Base-by-base conservation (phyloP, 1,140 invertebrate genomes). In the Procambarus virginalis region DNA sequence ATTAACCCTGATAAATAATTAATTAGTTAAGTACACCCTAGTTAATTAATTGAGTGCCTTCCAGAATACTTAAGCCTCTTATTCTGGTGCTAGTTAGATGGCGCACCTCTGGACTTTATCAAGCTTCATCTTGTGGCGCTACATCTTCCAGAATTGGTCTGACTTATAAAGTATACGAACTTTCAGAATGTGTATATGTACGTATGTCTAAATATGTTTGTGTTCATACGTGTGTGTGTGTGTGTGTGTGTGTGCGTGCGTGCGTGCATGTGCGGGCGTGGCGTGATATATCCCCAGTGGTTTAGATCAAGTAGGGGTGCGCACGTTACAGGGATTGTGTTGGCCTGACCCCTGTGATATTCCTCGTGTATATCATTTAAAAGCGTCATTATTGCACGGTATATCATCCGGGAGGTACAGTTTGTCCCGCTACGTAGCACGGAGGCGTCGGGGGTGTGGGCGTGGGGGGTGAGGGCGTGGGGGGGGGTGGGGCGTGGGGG, bases 371-470 rank as follows among this genome's bases (percentile, higher is more conserved):
- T 22, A 81, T 81, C 79, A 81, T 34, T 60, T 81, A 81, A 81
- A 81, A 58, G 79, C 51, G 79, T 81, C 51, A 58, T 58, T 60
- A 60, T 60, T 12, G 34, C 20, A n/a, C 49, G n/a, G 48, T 81
- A 58, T 81, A 81, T 81, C 51, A 58, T 14, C 2, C 8, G 9
- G n/a, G 51, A 60, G 48, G 22, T 81, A 81, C 45, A 81, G 58
- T 60, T 60, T 81, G 10, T 34, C 10, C 14, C 79, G 51, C 55
- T 9, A 48, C 79, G 60, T 81, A 81, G 60, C 79, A 81, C 79
- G 34, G 12, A 8, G 34, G 51, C 45, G 6, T 17, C 8, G 76
- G 49, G 34, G 76, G 49, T 8, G 20, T 9, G 22, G 48, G 10
- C 3, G 51, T 12, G 14, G 45, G 51, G 34, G 17, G 79, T 17